Base-by-base conservation (phyloP, 2,797 vertebrate genomes). In the Oreortyx pictus region DNA sequence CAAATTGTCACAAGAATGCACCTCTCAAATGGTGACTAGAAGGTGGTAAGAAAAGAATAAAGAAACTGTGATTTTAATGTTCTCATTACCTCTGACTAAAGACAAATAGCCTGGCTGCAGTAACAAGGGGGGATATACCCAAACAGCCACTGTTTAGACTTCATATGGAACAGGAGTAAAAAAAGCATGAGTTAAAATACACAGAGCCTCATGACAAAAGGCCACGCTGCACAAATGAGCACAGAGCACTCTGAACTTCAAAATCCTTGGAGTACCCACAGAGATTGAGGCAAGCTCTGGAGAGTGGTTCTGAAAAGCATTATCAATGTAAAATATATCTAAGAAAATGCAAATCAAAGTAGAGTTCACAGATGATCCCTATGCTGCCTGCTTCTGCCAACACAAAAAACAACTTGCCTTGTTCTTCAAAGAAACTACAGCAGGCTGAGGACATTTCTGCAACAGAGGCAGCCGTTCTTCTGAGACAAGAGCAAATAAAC, bases 151-250 rank as follows among this genome's bases (percentile, higher is more conserved):
- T 60, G 33, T 56, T 62, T 39, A 82, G 49, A 25, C 16, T 13
- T 73, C 62, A 44, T 2, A 64, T 19, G 44, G 29, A 88, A 88
- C 1, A 37, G 23, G 9, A 4, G 39, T 47, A 62, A 43, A 43
- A 56, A 50, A 75, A 44, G 24, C 4, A 9, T 9, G 56, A 54
- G 56, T 49, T 14, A 5, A 85, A 83, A 76, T 0, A 8, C 19
- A 52, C 0, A 27, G 43, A 77, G 18, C 31, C n/a, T 68, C 0
- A 0, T 0, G 0, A 62, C 12, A 59, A 65, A 77, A 70, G 27
- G 31, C 14, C 82, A 65, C 3, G 9, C 23, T 0, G 66, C 44
- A 75, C 33, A 41, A 27, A 49, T 13, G 35, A 71, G 7, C n/a
- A 31, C 0, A 5, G 29, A 65, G 29, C 4, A 5, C 19, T 65